Evolutionary conservation across 2,113 vertebrate species (phyloP).

Genomic region (Saccopteryx bilineata): DNA sequence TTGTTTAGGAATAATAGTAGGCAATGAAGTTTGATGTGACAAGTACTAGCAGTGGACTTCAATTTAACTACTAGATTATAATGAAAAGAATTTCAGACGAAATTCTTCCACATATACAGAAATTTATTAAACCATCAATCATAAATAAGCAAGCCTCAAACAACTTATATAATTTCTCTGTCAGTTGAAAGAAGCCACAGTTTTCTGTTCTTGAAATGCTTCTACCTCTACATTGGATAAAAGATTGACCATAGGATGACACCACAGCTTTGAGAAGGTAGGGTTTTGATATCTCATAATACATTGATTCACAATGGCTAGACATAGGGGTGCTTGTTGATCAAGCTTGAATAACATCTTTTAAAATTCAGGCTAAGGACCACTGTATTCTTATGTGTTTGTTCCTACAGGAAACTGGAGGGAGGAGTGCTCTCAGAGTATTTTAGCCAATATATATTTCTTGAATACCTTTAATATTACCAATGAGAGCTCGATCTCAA

Average conservation of each 20-base stretch:
- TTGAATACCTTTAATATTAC: constrained; percentile 17
- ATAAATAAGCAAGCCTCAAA: neutral
- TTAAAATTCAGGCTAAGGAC: neutral
- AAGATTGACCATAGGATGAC: neutral
- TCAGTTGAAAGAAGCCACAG: neutral
- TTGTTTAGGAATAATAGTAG: neutral
- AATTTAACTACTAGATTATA: neutral
- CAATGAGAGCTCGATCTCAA: neutral
- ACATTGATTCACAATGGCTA: neutral
- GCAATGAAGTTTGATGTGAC: neutral
- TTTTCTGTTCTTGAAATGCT: neutral
- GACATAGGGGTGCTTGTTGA: neutral
- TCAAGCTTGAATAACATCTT: neutral
- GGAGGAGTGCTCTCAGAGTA: neutral
- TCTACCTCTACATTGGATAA: neutral
- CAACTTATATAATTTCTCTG: neutral
- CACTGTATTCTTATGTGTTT: neutral
- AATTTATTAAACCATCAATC: neutral
- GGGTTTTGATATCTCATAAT: neutral
- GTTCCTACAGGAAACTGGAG: neutral
- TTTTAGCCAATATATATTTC: neutral
- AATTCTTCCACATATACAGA: neutral
- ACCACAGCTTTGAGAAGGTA: neutral
- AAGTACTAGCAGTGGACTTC: neutral
- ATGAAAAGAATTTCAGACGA: neutral